phyloP scores from a whole-genome alignment of 92 coral and sea anemone genomes.

The Meandrina meandrites region DNA sequence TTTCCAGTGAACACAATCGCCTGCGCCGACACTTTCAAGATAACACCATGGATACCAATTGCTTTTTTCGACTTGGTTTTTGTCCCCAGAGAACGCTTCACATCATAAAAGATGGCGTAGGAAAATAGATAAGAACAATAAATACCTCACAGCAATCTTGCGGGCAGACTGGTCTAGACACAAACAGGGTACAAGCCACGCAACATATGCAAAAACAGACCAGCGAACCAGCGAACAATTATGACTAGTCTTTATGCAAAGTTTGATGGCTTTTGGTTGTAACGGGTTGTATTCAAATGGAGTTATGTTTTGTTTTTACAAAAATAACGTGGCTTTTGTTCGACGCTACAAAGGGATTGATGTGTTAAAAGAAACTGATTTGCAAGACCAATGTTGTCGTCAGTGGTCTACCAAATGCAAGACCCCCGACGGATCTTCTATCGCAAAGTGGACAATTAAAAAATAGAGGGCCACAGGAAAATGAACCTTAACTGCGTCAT shows the following conservation, averaged over 20 bases:
- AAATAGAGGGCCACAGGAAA: neutral
- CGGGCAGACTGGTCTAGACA: neutral
- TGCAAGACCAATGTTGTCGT: neutral
- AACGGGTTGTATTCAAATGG: constrained; percentile 17
- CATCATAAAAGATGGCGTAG: neutral
- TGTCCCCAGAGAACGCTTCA: constrained; percentile 28
- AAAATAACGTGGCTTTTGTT: constrained; percentile 27
- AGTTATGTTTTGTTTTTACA: constrained; percentile 21
- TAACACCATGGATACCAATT: constrained; percentile 32
- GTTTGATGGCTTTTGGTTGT: constrained; percentile 1
- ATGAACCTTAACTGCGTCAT: neutral
- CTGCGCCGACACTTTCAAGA: constrained; percentile 15
- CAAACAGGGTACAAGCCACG: neutral
- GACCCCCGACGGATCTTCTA: neutral
- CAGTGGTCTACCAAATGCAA: neutral
- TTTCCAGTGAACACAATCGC: constrained; percentile 5
- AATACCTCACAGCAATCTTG: neutral
- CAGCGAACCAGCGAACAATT: constrained; percentile 4
- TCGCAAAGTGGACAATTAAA: neutral
- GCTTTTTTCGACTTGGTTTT: neutral
- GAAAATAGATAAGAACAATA: neutral
- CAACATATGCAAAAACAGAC: neutral
- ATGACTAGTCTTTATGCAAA: neutral
- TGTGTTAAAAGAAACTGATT: constrained; percentile 8
- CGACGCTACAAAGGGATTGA: neutral